These are phyloP conservation scores for Hedya salicella DNA, from an alignment of 2,888 invertebrate species.

Conservation along the genomic window DNA sequence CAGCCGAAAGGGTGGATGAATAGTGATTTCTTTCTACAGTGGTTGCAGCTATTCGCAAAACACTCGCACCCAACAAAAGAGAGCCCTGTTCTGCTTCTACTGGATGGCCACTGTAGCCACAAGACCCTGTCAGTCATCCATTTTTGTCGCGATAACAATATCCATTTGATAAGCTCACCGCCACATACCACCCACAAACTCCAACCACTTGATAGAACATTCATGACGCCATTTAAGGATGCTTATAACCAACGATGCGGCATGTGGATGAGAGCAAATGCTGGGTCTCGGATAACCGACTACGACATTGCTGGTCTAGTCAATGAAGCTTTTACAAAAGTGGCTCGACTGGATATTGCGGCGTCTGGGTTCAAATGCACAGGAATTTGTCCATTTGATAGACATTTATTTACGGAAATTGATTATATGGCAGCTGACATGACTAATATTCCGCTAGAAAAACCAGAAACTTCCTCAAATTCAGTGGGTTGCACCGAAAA, in stretches of 20 bases:
- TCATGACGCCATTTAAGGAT: conserved; percentile 4
- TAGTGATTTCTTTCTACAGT: conserved; percentile 45
- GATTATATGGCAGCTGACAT: too few relatives aligned
- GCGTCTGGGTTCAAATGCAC: conserved; percentile 3
- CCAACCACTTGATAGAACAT: background rate
- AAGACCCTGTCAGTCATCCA: background rate
- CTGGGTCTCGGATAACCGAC: too few relatives aligned
- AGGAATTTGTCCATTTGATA: background rate
- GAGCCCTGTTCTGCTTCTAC: background rate
- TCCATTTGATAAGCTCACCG: too few relatives aligned
- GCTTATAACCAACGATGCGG: background rate
- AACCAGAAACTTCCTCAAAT: too few relatives aligned
- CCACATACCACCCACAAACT: too few relatives aligned
- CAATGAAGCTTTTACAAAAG: too few relatives aligned
- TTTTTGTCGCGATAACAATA: too few relatives aligned
- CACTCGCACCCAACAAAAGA: conserved; percentile 25
- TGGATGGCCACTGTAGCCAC: too few relatives aligned
- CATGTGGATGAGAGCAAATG: conserved; percentile 3
- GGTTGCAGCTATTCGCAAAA: conserved; percentile 37
- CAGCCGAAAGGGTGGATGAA: conserved; percentile 51
- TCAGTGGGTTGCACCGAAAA: too few relatives aligned
- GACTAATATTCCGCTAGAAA: too few relatives aligned
- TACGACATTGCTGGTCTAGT: too few relatives aligned
- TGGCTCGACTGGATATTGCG: too few relatives aligned
- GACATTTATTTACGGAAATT: background rate